phyloP scores from a whole-genome alignment of 2,113 vertebrate genomes.

The Rattus rattus region DNA sequence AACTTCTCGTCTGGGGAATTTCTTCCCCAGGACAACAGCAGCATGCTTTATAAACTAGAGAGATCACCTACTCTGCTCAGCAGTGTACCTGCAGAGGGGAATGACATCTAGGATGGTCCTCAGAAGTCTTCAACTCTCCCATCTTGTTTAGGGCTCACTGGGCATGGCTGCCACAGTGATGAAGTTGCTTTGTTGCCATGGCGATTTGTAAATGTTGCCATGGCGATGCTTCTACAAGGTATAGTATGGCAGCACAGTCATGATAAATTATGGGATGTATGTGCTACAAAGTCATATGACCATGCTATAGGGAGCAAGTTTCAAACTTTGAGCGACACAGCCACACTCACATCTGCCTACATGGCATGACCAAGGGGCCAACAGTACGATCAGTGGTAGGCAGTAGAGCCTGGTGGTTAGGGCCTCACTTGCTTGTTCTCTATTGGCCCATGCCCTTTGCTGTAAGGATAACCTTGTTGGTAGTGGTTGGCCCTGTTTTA shows the following conservation, averaged over 20 bases:
- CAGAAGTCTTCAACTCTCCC: constrained; percentile 74
- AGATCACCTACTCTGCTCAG: rapidly evolving
- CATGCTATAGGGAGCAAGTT: constrained; percentile 85
- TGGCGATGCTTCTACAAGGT: constrained; percentile 86
- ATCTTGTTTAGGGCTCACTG: constrained; percentile 81
- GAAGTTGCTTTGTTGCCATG: constrained; percentile 87
- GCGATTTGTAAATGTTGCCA: constrained; percentile 90
- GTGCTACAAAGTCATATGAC: constrained; percentile 87
- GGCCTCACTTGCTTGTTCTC: neutral
- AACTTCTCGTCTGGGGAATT: constrained; percentile 53
- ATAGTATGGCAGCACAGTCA: constrained; percentile 86
- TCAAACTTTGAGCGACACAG: constrained; percentile 79
- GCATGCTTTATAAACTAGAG: neutral
- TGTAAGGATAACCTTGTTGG: neutral
- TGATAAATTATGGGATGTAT: constrained; percentile 88
- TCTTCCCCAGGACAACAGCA: neutral
- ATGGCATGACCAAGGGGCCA: constrained; percentile 51
- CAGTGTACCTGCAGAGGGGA: constrained; percentile 54
- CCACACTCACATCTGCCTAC: constrained; percentile 63
- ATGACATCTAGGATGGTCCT: constrained; percentile 47
- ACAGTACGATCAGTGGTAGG: neutral
- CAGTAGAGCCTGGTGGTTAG: neutral
- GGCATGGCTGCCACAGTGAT: constrained; percentile 79
- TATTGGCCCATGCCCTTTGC: neutral
- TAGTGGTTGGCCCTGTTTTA: neutral